Percentiles rank a stretch among this genome's conserved stretches.
phyloP scores from a whole-genome alignment of 37 sponge, comb jelly and placozoan genomes.

The Trichoplax adhaerens region DNA sequence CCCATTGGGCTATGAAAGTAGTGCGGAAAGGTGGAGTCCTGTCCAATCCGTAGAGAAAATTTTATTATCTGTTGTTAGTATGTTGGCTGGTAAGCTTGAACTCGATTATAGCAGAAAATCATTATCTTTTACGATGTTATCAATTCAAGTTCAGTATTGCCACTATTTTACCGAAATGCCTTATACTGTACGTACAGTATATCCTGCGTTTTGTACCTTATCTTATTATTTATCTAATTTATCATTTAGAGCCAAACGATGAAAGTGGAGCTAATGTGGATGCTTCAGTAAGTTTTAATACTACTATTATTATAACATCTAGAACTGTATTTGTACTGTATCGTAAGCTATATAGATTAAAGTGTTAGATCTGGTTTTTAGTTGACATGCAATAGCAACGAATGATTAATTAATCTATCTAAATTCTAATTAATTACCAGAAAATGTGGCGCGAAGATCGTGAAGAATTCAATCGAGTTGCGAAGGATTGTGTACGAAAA shows the following conservation, averaged over 20 bases:
- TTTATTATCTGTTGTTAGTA: slow-evolving; percentile 92
- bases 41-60: slow-evolving; percentile 98
- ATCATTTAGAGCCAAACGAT: slow-evolving; percentile 75
- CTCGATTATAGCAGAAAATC: background rate
- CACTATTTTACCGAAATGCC: background rate
- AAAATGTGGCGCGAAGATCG: slow-evolving; percentile 95
- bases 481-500: slow-evolving; percentile 52
- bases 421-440: slow-evolving; percentile 18
- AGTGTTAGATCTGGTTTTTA: background rate
- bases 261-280: slow-evolving; percentile 99
- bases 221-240: background rate
- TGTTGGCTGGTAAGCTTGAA: slow-evolving; percentile 69
- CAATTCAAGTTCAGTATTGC: background rate
- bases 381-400: too few species aligned
- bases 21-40: slow-evolving; percentile 95
- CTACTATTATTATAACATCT: too few species aligned
- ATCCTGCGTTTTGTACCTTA: background rate
- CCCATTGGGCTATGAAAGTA: slow-evolving; percentile 88
- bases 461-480: slow-evolving; percentile 64
- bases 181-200: too few species aligned
- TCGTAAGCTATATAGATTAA: background rate
- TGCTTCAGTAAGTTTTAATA: slow-evolving; percentile 57
- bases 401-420: background rate
- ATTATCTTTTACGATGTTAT: background rate
- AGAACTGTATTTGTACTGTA: too few species aligned